Conservation (phyloP, 2,888 invertebrate species). For the Axea sp. region DNA sequence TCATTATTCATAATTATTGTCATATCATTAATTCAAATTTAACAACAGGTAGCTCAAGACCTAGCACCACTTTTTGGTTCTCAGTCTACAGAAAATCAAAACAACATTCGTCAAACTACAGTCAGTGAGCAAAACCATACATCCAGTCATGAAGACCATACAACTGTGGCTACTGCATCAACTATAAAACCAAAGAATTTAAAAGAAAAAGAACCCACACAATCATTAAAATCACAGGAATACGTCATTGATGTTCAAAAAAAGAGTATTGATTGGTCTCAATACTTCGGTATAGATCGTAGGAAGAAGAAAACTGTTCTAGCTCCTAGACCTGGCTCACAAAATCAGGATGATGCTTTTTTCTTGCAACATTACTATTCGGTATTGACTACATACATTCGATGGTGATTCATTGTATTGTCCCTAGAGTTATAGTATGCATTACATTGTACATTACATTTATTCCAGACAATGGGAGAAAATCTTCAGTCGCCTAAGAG, state of each 20-base stretch:
- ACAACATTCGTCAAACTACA: constrained; percentile 54
- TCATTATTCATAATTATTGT: background rate
- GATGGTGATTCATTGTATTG: too few species aligned
- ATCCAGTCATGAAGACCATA: constrained; percentile 49
- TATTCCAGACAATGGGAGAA: constrained; percentile 65
- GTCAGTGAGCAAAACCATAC: constrained; percentile 52
- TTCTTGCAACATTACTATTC: constrained; percentile 82
- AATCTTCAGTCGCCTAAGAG: constrained; percentile 66
- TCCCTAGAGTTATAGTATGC: too few species aligned
- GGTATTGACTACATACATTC: too few species aligned
- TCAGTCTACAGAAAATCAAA: constrained; percentile 83
- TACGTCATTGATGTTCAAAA: constrained; percentile 84
- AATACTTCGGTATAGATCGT: constrained; percentile 91
- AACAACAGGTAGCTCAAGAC: constrained; percentile 73
- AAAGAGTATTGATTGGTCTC: constrained; percentile 92
- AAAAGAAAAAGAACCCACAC: constrained; percentile 64
- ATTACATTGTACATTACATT: background rate
- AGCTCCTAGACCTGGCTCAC: constrained; percentile 79
- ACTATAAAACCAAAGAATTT: constrained; percentile 63
- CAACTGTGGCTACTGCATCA: constrained; percentile 29
- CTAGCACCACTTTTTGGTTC: constrained; percentile 83
- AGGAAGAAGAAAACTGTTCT: constrained; percentile 85
- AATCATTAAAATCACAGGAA: constrained; percentile 70
- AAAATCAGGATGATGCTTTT: constrained; percentile 82
- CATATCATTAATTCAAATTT: background rate